Base-by-base conservation (phyloP, 2,113 vertebrate genomes). In the Pelmatolapia mariae region DNA sequence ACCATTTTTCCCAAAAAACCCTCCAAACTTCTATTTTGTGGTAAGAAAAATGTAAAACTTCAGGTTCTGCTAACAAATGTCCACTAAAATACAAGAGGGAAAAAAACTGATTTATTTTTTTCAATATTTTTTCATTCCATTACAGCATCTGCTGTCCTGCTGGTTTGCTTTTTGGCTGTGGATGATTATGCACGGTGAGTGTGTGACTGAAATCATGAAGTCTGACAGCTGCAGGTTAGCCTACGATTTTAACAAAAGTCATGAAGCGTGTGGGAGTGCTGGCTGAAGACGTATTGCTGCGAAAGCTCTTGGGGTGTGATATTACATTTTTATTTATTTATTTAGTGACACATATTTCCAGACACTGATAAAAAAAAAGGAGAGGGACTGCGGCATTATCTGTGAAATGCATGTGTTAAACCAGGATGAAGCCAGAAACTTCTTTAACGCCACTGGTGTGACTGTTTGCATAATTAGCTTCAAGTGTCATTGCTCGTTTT, bases 151-250 rank as follows among this genome's bases (percentile, higher is more conserved):
- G 10, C 18, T 57, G 13, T 53, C 26, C 82, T 16, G 79, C 86
- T 92, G 80, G 3, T 89, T 88, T 66, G 47, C 66, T 90, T 89
- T 91, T 50, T 54, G 24, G 33, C 87, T 40, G 26, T 79, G 5
- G 61, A 79, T 76, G 71, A 47, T 50, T 47, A 78, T 50, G 43
- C 24, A 50, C 6, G 6, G 24, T 50, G 43, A 50, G 71, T 31
- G 43, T 78, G 43, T 47, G 78, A 59, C 81, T 88, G 68, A 83
- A 85, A 86, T 53, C 79, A 18, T 11, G 31, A 50, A 31, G 66
- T 57, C 63, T 86, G 22, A 83, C 3, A 6, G 33, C 29, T 61
- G 38, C 45, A 73, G 76, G 57, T 89, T 79, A 26, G 43, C 50
- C 76, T 24, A 78, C 22, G 50, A 22, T 89, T 81, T 36, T 24